Base-by-base conservation (phyloP, 2,797 vertebrate species). In the Hylomyscus alleni region DNA sequence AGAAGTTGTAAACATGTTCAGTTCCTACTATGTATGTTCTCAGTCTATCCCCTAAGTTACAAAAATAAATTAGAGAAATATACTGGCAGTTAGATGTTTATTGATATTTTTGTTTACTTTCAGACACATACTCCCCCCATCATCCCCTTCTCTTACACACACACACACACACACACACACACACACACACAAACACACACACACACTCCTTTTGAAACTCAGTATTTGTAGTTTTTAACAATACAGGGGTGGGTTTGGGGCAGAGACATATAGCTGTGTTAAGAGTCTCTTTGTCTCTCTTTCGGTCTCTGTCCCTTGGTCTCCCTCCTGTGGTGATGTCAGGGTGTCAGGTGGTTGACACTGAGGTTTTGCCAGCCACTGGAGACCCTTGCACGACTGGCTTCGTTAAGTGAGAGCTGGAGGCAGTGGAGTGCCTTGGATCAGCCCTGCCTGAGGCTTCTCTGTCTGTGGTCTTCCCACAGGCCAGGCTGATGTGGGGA, bases 41-140 rank as follows among this genome's bases (percentile, higher is more conserved):
- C 3, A 47, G 31, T 69, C 58, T 82, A 65, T 83, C 1, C 22
- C 9, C 15, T 76, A 86, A 29, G 29, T 83, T 75, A 91, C 1
- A 37, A 91, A 92, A 15, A n/a, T 80, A 93, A 86, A 76, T 77
- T 13, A 85, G 44, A 89, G 37, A 40, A 81, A 29, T 6, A 60
- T n/a, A 75, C 52, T 73, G 92, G 90, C 34, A 87, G 83, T 80
- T 86, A 91, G 22, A 78, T 87, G n/a, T 76, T 89, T 84, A 78
- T 85, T 37, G 62, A 62, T 72, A 37, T 77, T 93, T 86, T 10
- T 82, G 3, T 50, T 34, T 3, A 44, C 44, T 44, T 24, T 72
- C 69, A 72, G n/a, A 72, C n/a, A 72, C n/a, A 72, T 12, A 67
- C 17, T 72, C 5, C 15, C 67, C 67, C 17, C n/a, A 72, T 20